Evolutionary conservation across 2,888 invertebrate genomes (phyloP).

Genomic region (Sussaba pulchella): DNA sequence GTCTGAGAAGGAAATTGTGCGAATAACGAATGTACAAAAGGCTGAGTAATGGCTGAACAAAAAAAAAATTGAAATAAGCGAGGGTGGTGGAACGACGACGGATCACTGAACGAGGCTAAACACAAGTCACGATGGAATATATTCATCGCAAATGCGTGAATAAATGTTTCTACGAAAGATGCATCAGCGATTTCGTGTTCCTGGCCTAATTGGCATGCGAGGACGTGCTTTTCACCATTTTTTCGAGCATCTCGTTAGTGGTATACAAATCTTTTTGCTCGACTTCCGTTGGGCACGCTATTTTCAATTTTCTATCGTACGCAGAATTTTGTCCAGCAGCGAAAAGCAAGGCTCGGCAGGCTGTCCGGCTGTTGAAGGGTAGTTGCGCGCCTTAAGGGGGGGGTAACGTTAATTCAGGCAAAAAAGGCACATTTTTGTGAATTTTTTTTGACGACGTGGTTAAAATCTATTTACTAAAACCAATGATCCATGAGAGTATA

Average conservation of each 20-base stretch:
- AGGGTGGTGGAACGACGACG: slow-evolving; percentile 5
- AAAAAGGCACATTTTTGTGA: too few relatives aligned
- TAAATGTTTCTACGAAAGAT: slow-evolving; percentile 25
- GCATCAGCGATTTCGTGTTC: neutral
- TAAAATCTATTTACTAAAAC: too few relatives aligned
- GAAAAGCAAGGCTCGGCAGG: slow-evolving; percentile 28
- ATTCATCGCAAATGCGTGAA: slow-evolving; percentile 26
- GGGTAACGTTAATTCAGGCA: too few relatives aligned
- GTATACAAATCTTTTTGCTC: neutral
- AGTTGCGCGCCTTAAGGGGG: slow-evolving; percentile 16
- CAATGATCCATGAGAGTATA: too few relatives aligned
- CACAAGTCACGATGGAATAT: slow-evolving; percentile 1
- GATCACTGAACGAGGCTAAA: slow-evolving; percentile 5
- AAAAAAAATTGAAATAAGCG: neutral
- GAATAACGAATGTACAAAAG: slow-evolving; percentile 40
- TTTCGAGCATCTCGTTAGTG: slow-evolving; percentile 30
- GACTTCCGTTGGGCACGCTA: neutral
- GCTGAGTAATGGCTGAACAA: slow-evolving; percentile 6
- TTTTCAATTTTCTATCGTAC: neutral
- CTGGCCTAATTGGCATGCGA: neutral
- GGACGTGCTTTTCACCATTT: neutral
- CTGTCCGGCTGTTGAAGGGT: slow-evolving; percentile 28
- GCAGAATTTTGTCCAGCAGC: slow-evolving; percentile 12
- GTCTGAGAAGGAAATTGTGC: slow-evolving; percentile 29
- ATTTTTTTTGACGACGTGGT: too few relatives aligned